These are phyloP conservation scores for Danio kyathit DNA, from an alignment of 2,797 vertebrate genomes.

Conservation along the genomic window DNA sequence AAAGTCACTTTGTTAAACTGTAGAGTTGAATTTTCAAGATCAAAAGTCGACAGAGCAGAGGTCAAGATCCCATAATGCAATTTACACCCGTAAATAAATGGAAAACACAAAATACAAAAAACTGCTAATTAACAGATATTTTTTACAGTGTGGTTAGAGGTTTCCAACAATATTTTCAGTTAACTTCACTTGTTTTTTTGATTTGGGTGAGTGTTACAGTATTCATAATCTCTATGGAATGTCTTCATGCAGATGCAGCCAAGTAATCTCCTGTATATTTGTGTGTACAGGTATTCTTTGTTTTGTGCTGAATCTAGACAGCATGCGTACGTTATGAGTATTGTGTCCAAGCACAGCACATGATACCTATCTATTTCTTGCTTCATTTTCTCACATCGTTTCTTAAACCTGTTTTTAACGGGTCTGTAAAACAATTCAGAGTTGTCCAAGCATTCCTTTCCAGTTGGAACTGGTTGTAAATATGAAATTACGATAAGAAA, in stretches of 20 bases:
- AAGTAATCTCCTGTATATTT: background rate
- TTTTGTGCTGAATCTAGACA: constrained; percentile 17
- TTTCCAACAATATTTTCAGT: no score
- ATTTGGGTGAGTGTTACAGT: background rate
- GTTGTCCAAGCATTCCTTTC: constrained; percentile 39
- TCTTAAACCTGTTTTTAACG: constrained; percentile 10
- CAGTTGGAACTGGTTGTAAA: constrained; percentile 53
- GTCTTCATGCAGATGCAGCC: background rate
- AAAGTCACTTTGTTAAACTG: background rate
- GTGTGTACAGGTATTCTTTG: constrained; percentile 8
- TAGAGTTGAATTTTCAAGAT: no score
- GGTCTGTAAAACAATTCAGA: constrained; percentile 15
- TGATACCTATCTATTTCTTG: constrained; percentile 65
- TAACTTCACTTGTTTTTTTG: no score
- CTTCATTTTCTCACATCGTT: constrained; percentile 39
- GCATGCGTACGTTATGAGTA: constrained; percentile 33
- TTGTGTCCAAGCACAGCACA: constrained; percentile 66
- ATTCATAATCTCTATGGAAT: background rate
- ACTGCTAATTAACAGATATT: no score
- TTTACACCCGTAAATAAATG: no score
- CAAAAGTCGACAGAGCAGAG: no score
- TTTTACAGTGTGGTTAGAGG: no score
- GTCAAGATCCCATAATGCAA: no score
- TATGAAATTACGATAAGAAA: constrained; percentile 39
- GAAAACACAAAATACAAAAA: background rate